Percentiles rank a stretch among this genome's conserved stretches.
These are phyloP conservation scores for Formica selysi DNA, from an alignment of 1,140 invertebrate species.

Conservation along the genomic window DNA sequence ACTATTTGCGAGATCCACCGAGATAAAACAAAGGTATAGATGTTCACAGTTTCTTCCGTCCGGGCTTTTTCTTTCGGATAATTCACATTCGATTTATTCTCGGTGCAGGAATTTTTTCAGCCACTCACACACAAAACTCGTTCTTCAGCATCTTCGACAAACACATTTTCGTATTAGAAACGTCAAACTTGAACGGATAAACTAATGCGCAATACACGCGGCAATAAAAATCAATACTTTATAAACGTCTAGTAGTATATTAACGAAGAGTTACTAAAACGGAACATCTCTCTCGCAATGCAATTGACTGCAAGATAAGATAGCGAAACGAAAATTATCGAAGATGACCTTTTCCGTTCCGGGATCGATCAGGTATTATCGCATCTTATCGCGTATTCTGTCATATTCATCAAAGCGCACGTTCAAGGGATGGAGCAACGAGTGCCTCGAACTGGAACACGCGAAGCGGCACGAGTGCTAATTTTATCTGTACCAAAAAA, in stretches of 20 bases:
- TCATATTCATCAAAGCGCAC: conserved; percentile 2
- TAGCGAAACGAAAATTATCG: background rate
- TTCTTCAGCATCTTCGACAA: background rate
- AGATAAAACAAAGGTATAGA: too few relatives aligned
- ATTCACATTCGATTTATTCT: conserved; percentile 9
- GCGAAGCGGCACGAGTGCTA: conserved; percentile 33
- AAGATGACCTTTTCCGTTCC: conserved; percentile 1
- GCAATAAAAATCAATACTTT: conserved; percentile 47
- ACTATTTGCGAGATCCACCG: too few relatives aligned
- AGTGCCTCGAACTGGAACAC: background rate
- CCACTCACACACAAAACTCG: too few relatives aligned
- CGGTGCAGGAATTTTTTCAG: too few relatives aligned
- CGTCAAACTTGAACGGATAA: background rate
- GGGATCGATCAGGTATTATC: conserved; percentile 45
- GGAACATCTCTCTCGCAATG: background rate
- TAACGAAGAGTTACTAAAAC: background rate
- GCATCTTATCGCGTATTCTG: background rate
- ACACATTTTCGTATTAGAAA: background rate
- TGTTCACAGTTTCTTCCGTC: too few relatives aligned
- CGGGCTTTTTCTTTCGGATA: background rate
- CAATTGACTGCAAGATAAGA: background rate
- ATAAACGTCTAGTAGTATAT: background rate
- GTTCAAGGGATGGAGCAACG: too few relatives aligned
- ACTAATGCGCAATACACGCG: conserved; percentile 24
- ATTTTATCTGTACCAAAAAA: conserved; percentile 24